Conservation (phyloP, 2,113 vertebrate genomes). For the Dipodomys stephensi region DNA sequence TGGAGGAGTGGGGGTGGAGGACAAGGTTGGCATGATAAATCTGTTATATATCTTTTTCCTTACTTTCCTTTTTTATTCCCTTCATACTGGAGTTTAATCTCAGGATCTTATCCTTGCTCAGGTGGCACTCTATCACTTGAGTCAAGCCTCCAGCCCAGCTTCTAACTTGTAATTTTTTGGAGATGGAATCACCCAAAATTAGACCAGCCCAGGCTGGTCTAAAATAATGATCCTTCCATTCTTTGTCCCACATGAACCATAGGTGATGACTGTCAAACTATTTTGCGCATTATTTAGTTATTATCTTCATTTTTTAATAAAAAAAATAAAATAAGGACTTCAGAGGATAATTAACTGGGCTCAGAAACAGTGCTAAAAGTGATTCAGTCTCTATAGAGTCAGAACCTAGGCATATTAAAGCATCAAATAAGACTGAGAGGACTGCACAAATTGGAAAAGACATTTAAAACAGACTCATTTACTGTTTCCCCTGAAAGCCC, state of each 20-base stretch:
- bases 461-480: background rate
- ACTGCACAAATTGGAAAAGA: slow-evolving; percentile 5
- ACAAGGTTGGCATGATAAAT: background rate
- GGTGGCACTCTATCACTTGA: too few relatives aligned
- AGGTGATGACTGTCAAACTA: too few relatives aligned
- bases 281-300: background rate
- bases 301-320: slow-evolving; percentile 28
- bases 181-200: too few relatives aligned
- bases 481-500: background rate
- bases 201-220: too few relatives aligned
- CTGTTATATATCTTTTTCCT: background rate
- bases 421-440: background rate
- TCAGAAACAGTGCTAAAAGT: background rate
- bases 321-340: background rate
- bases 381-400: background rate
- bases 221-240: too few relatives aligned
- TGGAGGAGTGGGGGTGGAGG: background rate
- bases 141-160: too few relatives aligned
- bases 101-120: too few relatives aligned
- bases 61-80: too few relatives aligned
- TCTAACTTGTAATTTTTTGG: too few relatives aligned
- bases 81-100: too few relatives aligned
- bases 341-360: background rate
- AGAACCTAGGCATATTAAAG: background rate
- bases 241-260: too few relatives aligned